Evolutionary conservation across 1,140 invertebrate species (phyloP).

Genomic region (Thalassaphorura encarpata): DNA sequence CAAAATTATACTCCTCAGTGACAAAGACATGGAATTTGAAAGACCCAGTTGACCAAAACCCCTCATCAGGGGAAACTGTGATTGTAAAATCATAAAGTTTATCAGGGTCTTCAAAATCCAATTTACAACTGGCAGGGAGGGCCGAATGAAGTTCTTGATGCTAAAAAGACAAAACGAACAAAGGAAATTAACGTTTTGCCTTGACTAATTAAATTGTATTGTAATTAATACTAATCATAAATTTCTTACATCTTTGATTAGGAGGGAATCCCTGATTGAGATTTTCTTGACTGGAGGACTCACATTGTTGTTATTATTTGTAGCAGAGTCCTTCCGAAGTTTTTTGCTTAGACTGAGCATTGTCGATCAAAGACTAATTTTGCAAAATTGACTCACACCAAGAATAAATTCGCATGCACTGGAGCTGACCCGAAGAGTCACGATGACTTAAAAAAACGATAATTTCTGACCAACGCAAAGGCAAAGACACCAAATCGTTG

Average conservation of each 20-base stretch:
- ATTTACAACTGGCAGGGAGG: constrained; percentile 65
- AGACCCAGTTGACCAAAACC: constrained; percentile 73
- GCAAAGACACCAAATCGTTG: too few species aligned
- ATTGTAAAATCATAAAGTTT: constrained; percentile 69
- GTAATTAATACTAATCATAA: not conserved
- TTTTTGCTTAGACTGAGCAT: constrained; percentile 75
- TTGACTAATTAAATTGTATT: not conserved
- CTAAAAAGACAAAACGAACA: constrained; percentile 39
- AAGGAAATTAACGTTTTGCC: constrained; percentile 12
- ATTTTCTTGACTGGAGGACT: constrained; percentile 47
- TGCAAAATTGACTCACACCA: too few species aligned
- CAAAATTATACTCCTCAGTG: constrained; percentile 92
- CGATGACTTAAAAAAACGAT: too few species aligned
- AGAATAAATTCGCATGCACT: too few species aligned
- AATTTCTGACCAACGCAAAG: too few species aligned
- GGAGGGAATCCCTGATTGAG: constrained; percentile 70
- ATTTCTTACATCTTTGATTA: constrained; percentile 61
- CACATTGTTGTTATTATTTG: constrained; percentile 32
- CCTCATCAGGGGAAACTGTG: constrained; percentile 72
- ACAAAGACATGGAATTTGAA: constrained; percentile 79
- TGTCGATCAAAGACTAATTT: too few species aligned
- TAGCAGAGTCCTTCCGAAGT: constrained; percentile 56
- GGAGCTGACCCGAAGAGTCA: too few species aligned
- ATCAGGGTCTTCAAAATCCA: constrained; percentile 71
- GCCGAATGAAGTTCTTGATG: constrained; percentile 85